Conservation (phyloP, 2,113 vertebrate species). For the Percina caprodes region DNA sequence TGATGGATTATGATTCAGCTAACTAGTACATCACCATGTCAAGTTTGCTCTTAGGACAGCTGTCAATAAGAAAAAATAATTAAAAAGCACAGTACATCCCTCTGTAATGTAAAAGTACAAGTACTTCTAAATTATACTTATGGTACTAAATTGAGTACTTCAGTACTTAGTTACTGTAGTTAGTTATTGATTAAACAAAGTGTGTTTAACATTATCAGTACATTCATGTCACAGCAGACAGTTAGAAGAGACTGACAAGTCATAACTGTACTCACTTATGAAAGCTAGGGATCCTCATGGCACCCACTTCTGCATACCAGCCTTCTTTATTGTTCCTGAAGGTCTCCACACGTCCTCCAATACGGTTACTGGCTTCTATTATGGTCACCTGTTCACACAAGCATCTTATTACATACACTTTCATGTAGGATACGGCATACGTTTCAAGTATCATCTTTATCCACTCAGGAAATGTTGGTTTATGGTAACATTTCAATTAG, state of each 20-base stretch:
- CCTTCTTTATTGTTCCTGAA: slow-evolving; percentile 82
- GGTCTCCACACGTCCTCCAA: slow-evolving; percentile 88
- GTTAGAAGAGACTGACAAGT: neutral
- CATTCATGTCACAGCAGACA: neutral
- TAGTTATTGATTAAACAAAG: neutral
- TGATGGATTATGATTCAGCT: no score
- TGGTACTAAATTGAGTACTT: neutral
- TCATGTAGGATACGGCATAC: neutral
- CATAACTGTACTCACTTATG: slow-evolving; percentile 79
- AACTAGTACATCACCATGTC: no score
- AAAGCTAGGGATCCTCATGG: slow-evolving; percentile 89
- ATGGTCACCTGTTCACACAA: slow-evolving; percentile 83
- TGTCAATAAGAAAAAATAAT: no score
- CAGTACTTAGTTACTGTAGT: neutral
- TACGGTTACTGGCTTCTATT: slow-evolving; percentile 83
- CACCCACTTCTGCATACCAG: slow-evolving; percentile 88
- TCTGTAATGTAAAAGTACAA: no score
- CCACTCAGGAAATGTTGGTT: neutral
- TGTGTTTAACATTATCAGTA: neutral
- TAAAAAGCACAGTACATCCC: no score
- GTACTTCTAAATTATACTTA: no score
- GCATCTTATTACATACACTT: neutral
- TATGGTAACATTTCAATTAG: neutral
- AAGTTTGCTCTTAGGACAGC: no score
- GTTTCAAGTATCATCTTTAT: neutral